Percentiles rank a stretch among this genome's conserved stretches.
Evolutionary conservation across 1,140 invertebrate species (phyloP).

Genomic region (Eulimnadia texana): DNA sequence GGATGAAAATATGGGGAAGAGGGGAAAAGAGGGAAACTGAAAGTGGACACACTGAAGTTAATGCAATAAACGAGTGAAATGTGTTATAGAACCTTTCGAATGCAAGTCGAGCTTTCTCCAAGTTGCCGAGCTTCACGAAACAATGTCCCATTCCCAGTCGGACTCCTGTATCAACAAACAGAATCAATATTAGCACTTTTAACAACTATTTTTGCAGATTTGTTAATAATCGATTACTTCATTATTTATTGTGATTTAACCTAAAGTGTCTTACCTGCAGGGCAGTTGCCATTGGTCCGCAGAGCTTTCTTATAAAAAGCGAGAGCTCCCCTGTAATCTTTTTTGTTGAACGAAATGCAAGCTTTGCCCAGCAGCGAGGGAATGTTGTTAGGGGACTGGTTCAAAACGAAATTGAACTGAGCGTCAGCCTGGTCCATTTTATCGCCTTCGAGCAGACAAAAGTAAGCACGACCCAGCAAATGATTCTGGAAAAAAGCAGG

Average conservation of each 20-base stretch:
- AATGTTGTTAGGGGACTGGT: conserved; percentile 89
- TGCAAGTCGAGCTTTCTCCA: conserved; percentile 74
- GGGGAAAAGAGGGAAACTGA: no score
- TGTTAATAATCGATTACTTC: no score
- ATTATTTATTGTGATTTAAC: no score
- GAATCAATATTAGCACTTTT: no score
- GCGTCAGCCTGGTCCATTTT: conserved; percentile 99
- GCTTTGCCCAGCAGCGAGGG: conserved; percentile 94
- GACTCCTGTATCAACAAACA: conserved; percentile 38
- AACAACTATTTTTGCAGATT: no score
- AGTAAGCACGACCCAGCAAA: conserved; percentile 91
- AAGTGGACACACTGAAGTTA: no score
- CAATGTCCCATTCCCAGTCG: conserved; percentile 94
- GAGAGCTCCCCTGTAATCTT: conserved; percentile 83
- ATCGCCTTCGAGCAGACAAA: conserved; percentile 93
- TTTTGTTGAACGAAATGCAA: conserved; percentile 88
- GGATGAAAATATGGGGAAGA: no score
- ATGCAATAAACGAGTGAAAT: conserved; percentile 9
- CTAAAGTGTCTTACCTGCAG: conserved; percentile 43
- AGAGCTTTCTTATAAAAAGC: conserved; percentile 97
- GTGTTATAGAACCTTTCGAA: conserved; percentile 1
- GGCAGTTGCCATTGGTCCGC: conserved; percentile 88
- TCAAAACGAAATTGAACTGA: conserved; percentile 98
- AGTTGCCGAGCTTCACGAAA: conserved; percentile 90
- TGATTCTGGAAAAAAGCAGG: conserved; percentile 54